phyloP scores from a whole-genome alignment of 1,140 invertebrate genomes.

The Bathynomus jamesi region DNA sequence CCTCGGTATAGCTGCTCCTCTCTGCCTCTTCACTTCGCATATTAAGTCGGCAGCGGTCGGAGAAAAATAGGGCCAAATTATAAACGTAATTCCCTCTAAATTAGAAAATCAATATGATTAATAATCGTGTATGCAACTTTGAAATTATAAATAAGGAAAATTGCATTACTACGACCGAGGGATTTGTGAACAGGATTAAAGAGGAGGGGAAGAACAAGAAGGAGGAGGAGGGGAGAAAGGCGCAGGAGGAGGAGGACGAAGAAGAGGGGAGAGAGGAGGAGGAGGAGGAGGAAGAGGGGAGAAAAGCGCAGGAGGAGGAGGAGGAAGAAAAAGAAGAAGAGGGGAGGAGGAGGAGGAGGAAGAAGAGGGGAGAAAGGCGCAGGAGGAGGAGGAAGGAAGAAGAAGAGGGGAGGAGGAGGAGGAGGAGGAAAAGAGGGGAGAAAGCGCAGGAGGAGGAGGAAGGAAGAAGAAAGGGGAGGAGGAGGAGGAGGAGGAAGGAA shows the following conservation, averaged over 20 bases:
- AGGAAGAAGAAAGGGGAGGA: not conserved
- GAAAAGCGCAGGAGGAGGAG: not conserved
- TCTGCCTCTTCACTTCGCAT: slow-evolving; percentile 2
- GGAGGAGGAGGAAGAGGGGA: not conserved
- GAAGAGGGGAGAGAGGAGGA: not conserved
- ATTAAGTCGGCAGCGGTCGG: slow-evolving; percentile 21
- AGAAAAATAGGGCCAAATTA: slow-evolving; percentile 30
- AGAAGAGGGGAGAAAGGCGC: not conserved
- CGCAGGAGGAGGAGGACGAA: not conserved
- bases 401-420: not conserved
- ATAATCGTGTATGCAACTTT: slow-evolving; percentile 33
- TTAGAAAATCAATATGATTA: slow-evolving; percentile 34
- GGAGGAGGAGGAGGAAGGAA: not conserved
- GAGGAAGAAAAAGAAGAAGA: not conserved
- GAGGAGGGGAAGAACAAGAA: not conserved
- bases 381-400: not conserved
- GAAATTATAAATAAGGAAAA: slow-evolving; percentile 34
- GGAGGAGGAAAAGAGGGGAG: slow-evolving; percentile 1
- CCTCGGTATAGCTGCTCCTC: not conserved
- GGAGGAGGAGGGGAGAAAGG: slow-evolving; percentile 14
- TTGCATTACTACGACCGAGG: slow-evolving; percentile 28
- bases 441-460: not conserved
- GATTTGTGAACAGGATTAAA: slow-evolving; percentile 7
- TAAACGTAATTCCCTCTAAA: slow-evolving; percentile 30
- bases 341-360: not conserved